Percentiles rank a stretch among this genome's conserved stretches.
These are phyloP conservation scores for Tragulus kanchil DNA, from an alignment of 2,113 vertebrate species.

Conservation along the genomic window DNA sequence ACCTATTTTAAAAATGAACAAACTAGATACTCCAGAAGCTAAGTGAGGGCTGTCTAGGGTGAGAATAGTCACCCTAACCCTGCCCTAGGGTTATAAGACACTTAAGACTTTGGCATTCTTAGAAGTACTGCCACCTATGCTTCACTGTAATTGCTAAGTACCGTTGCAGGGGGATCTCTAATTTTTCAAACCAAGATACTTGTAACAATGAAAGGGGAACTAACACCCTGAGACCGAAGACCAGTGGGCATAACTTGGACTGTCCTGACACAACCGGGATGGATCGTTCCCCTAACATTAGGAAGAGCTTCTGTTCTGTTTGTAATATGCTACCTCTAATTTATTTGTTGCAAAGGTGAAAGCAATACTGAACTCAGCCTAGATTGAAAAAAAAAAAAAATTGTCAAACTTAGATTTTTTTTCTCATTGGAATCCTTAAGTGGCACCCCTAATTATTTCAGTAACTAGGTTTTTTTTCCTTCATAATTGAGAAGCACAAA, in stretches of 20 bases:
- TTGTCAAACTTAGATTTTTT: conserved; percentile 34
- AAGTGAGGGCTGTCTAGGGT: neutral
- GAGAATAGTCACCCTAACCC: neutral
- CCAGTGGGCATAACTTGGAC: neutral
- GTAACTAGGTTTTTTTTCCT: neutral
- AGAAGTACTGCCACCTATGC: neutral
- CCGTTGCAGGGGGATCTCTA: neutral
- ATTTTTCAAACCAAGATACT: neutral
- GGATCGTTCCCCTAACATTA: neutral
- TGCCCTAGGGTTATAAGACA: neutral
- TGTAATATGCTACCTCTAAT: neutral
- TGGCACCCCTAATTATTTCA: conserved; percentile 21
- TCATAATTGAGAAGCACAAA: conserved; percentile 60
- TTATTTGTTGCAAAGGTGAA: neutral
- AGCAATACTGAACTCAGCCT: neutral
- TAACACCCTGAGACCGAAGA: neutral
- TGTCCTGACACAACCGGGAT: neutral
- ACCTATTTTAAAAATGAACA: conserved; percentile 21
- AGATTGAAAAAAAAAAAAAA: conserved; percentile 22
- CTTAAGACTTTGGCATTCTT: neutral
- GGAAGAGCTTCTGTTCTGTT: conserved; percentile 1
- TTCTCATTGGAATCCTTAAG: conserved; percentile 39
- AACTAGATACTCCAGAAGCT: neutral
- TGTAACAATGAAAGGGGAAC: neutral
- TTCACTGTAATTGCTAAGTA: neutral